Base-by-base conservation (phyloP, 2,888 invertebrate genomes). In the Diabrotica balteata region DNA sequence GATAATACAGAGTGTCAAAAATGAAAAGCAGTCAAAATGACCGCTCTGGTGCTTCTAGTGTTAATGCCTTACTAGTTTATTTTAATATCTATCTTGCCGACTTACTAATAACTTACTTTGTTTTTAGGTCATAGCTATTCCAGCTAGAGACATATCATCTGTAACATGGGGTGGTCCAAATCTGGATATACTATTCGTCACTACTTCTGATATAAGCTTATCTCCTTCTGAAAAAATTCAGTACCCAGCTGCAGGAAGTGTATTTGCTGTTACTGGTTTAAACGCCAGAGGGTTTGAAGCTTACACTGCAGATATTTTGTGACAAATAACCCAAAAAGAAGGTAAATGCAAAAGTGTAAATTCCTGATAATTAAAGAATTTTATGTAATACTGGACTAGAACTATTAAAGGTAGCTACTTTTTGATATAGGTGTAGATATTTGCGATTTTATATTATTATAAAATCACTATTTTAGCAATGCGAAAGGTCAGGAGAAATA, bases 121-220 rank as follows among this genome's bases (percentile, higher is more conserved):
- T 11, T 73, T 72, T 53, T 53, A 77, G 76, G 66, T 72, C 4
- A 69, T 76, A 9, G 67, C 75, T 42, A 79, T 91, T 42, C 90
- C 90, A 1, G 87, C 86, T 0, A 82, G 84, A 54, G 85, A 85
- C 72, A 85, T 88, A 0, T 90, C 91, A 0, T 90, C 90, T 8
- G 87, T 87, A 8, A 85, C 87, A 66, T 91, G 89, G 80, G 91
- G 91, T 32, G 91, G 90, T 2, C 82, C 84, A 0, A 80, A 88
- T 70, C 81, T 88, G 42, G 87, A 90, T 70, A 86, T 87, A 66
- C 81, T 92, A 17, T 91, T 86, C 76, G 89, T 90, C 1, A 91
- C 91, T 0, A 86, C 88, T 0, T 87, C 87, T 5, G 75, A 81
- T 66, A 74, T 73, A 51, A 67, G 71, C 17, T 68, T 83, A 44